These are phyloP conservation scores for Yponomeuta plumbellus DNA, from an alignment of 2,888 invertebrate genomes.

Conservation along the genomic window DNA sequence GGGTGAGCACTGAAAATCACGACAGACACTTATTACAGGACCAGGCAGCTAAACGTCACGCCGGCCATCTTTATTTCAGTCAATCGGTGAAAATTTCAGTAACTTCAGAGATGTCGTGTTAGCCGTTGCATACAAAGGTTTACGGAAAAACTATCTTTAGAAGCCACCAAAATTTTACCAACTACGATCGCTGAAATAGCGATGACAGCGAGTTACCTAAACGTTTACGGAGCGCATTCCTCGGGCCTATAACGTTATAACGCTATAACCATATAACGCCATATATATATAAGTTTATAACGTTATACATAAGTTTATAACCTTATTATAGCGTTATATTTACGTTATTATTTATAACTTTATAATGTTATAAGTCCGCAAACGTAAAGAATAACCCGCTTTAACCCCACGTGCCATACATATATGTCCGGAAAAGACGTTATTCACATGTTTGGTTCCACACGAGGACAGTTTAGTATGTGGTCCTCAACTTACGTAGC, in stretches of 20 bases:
- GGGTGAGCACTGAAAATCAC: slow-evolving; percentile 27
- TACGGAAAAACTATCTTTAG: too few species aligned
- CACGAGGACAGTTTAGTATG: slow-evolving; percentile 37
- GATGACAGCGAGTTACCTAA: not conserved
- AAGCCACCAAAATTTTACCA: too few species aligned
- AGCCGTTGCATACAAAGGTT: too few species aligned
- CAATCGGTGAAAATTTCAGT: too few species aligned
- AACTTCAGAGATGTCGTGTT: too few species aligned
- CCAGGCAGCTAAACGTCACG: not conserved
- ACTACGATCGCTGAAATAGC: not conserved
- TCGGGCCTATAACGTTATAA: too few species aligned
- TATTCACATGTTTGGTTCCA: slow-evolving; percentile 45
- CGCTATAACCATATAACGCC: too few species aligned
- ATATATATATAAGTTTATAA: too few species aligned
- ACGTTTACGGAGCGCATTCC: too few species aligned
- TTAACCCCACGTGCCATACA: not conserved
- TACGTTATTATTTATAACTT: too few species aligned
- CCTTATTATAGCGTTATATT: too few species aligned
- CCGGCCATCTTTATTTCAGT: not conserved
- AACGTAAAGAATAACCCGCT: slow-evolving; percentile 1
- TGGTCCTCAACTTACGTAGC: slow-evolving; percentile 56
- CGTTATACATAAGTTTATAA: too few species aligned
- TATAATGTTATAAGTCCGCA: not conserved
- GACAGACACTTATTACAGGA: slow-evolving; percentile 13
- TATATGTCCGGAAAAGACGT: not conserved